Base-by-base conservation (phyloP, 1,140 invertebrate species). In the Cyclargus thomasi region DNA sequence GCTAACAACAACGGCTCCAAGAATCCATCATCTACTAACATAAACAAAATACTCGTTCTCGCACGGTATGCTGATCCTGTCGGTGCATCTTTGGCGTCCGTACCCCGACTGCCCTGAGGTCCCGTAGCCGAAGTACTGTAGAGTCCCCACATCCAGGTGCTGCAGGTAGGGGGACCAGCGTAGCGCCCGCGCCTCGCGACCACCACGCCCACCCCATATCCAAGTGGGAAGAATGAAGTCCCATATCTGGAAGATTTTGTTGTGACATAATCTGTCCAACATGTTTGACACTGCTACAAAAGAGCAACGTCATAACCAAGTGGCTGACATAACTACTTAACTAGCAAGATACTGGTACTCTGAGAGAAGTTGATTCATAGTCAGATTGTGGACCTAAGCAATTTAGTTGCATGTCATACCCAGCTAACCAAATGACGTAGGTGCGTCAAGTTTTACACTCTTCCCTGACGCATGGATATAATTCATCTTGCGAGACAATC, bases 21-120 rank as follows among this genome's bases (percentile, higher is more conserved):
- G 2, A 39, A 39, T 39, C 4, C 36, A 39, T 39, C 23, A 39
- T 39, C 2, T 29, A 86, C 90, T 92, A 77, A 95, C 95, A 87
- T 93, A 93, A 66, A 96, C 92, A 78, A 96, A 95, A 80, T 96
- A 95, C 76, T 96, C 95, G 59, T 94, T 94, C 74, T 96, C 95
- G 77, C 95, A 96, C 0, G 95, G 95, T 83, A 96, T 94, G 1
- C 95, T 93, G 55, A 96, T 93, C 53, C 94, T 91, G 78, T 97
- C 95, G 1, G 86, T 89, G 75, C 95, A 97, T 1, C 92, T 90
- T 71, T 90, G 83, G 14, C 90, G 68, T 0, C 89, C 90, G 57
- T 78, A 82, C 0, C 83, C 84, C 2, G 82, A 76, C 6, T 73
- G 65, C 0, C 81, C 84, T 57, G 79, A 89, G 69, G 82, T 79